These are phyloP conservation scores for Astropecten irregularis DNA, from an alignment of 53 echinoderm and acorn worm genomes.

Conservation along the genomic window DNA sequence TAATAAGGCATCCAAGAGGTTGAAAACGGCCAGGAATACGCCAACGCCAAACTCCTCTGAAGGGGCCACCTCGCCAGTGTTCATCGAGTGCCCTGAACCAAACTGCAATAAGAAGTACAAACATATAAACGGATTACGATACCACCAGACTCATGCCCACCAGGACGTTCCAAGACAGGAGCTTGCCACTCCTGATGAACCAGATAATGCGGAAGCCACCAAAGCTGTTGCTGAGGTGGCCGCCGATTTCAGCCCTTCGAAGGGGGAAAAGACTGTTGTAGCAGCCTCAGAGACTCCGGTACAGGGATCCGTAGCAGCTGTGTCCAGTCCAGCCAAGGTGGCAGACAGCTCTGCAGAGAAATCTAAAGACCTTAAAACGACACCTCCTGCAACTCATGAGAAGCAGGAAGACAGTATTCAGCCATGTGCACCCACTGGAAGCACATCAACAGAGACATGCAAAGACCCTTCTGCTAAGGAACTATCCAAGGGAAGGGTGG, in stretches of 20 bases:
- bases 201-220: conserved; percentile 49
- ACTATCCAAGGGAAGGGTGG: conserved; percentile 11
- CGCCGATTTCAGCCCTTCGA: conserved; percentile 21
- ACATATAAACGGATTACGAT: conserved; percentile 95
- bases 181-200: conserved; percentile 24
- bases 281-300: neutral
- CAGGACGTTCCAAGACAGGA: conserved; percentile 46
- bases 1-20: conserved; percentile 56
- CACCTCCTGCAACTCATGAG: conserved; percentile 15
- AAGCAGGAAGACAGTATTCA: conserved; percentile 24
- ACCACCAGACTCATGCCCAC: conserved; percentile 95
- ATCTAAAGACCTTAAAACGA: conserved; percentile 27
- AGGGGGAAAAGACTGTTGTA: conserved; percentile 44
- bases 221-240: conserved; percentile 21
- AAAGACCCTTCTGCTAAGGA: conserved; percentile 44
- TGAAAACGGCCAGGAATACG: conserved; percentile 61
- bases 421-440: conserved; percentile 38
- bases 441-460: conserved; percentile 30
- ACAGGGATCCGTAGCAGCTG: neutral
- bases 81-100: conserved; percentile 96
- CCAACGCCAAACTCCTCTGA: conserved; percentile 43
- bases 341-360: conserved; percentile 17
- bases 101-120: conserved; percentile 99
- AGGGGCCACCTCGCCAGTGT: conserved; percentile 63
- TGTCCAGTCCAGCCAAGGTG: conserved; percentile 29